A percentile compares a stretch with the other conserved stretches of the same genome.
Conservation (phyloP, 2,797 vertebrate species). For the Mormyrops boulengeri region DNA sequence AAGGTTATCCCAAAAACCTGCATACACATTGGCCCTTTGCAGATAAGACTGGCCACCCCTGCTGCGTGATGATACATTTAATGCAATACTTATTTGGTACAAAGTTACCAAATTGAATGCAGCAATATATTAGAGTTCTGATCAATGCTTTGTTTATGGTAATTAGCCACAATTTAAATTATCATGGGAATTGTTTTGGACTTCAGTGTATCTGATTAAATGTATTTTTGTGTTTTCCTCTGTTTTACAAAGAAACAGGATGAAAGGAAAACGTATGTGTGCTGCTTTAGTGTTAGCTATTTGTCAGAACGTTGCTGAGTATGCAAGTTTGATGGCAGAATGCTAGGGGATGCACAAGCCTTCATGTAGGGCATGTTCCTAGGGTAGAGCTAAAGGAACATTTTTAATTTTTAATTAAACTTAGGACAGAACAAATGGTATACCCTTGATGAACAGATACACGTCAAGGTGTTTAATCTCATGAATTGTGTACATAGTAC, state of each 20-base stretch:
- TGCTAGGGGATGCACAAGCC: slow-evolving; percentile 80
- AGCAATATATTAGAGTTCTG: neutral
- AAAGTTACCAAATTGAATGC: neutral
- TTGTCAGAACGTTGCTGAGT: neutral
- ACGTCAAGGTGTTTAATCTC: neutral
- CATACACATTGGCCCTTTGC: neutral
- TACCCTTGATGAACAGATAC: neutral
- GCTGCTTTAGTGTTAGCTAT: neutral
- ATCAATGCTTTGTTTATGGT: neutral
- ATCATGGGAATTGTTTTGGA: neutral
- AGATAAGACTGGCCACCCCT: neutral
- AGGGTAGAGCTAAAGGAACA: slow-evolving; percentile 73
- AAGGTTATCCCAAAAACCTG: neutral
- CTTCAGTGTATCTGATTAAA: neutral
- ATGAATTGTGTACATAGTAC: neutral
- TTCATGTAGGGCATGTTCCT: slow-evolving; percentile 82
- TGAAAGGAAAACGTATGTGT: neutral
- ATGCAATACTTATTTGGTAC: neutral
- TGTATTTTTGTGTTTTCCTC: neutral
- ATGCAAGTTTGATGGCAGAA: slow-evolving; percentile 32
- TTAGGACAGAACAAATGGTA: neutral
- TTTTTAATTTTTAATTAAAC: neutral
- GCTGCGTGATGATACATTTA: neutral
- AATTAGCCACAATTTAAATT: neutral
- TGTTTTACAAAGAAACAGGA: neutral